These are phyloP conservation scores for Odiellus spinosus DNA, from an alignment of 2,888 invertebrate genomes.

Conservation along the genomic window DNA sequence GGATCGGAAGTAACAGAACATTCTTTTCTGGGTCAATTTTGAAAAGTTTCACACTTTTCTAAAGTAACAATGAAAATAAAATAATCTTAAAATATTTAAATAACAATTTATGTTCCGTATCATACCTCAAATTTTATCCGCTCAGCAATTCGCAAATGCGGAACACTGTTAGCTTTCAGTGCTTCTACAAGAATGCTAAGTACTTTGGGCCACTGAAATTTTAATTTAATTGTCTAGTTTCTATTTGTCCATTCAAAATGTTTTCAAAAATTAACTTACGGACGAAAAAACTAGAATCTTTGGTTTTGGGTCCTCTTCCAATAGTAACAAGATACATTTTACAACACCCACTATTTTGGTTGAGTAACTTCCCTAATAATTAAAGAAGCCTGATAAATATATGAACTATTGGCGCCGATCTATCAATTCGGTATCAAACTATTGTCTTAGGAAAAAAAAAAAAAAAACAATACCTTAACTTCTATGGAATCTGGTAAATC, in stretches of 20 bases:
- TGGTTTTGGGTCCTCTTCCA: slow-evolving; percentile 37
- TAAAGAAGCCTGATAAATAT: neutral
- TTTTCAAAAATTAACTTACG: slow-evolving; percentile 26
- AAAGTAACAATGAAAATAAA: neutral
- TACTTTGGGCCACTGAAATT: slow-evolving; percentile 35
- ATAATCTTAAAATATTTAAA: neutral
- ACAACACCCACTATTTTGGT: slow-evolving; percentile 52
- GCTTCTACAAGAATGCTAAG: slow-evolving; percentile 38
- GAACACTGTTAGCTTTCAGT: slow-evolving; percentile 39
- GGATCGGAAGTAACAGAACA: slow-evolving; percentile 48
- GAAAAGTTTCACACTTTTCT: slow-evolving; percentile 21
- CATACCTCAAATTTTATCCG: slow-evolving; percentile 31
- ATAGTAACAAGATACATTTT: slow-evolving; percentile 39
- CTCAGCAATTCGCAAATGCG: slow-evolving; percentile 27
- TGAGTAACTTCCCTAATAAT: slow-evolving; percentile 43
- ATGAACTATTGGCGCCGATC: neutral
- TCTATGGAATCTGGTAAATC: slow-evolving; percentile 21
- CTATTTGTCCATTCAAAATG: no score
- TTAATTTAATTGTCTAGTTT: no score
- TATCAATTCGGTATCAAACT: neutral
- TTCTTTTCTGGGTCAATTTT: slow-evolving; percentile 24
- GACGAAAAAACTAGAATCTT: slow-evolving; percentile 58
- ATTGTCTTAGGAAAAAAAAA: neutral
- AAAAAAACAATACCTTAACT: slow-evolving; percentile 22
- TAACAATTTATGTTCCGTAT: neutral